These are phyloP conservation scores for Crotophaga sulcirostris DNA, from an alignment of 2,113 vertebrate species.

Conservation along the genomic window DNA sequence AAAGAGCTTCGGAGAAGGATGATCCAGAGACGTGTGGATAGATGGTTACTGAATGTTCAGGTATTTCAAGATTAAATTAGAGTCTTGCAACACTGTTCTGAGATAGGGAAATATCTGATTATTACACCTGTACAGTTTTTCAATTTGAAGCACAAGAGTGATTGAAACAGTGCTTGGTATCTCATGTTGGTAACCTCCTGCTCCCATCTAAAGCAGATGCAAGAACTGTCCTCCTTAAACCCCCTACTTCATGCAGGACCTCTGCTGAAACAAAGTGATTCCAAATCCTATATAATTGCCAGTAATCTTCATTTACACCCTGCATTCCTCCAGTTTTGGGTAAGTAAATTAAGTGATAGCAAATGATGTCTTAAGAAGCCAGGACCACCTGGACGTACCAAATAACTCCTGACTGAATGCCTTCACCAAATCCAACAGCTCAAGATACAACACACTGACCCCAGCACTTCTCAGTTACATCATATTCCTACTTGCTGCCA, in stretches of 20 bases:
- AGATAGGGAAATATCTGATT: not conserved
- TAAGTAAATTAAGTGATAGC: not conserved
- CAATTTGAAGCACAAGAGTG: not conserved
- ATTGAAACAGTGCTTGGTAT: not conserved
- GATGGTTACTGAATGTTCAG: not conserved
- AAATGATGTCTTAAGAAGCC: not conserved
- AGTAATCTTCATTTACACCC: not conserved
- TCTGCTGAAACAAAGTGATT: not conserved
- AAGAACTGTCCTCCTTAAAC: not conserved
- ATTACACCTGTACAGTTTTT: not conserved
- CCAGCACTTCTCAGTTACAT: not conserved
- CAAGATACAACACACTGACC: not conserved
- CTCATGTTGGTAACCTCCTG: not conserved
- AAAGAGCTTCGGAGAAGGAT: not conserved
- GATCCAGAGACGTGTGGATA: not conserved
- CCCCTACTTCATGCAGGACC: not conserved
- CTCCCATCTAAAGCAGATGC: not conserved
- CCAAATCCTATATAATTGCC: not conserved
- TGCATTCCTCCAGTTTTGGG: not conserved
- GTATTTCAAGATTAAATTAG: conserved; percentile 14
- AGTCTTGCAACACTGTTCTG: not conserved
- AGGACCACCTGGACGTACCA: not conserved
- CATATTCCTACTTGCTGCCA: not conserved
- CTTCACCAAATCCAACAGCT: not conserved
- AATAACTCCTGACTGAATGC: not conserved